Base-by-base conservation (phyloP, 2,113 vertebrate genomes). In the Chaetodon trifascialis region DNA sequence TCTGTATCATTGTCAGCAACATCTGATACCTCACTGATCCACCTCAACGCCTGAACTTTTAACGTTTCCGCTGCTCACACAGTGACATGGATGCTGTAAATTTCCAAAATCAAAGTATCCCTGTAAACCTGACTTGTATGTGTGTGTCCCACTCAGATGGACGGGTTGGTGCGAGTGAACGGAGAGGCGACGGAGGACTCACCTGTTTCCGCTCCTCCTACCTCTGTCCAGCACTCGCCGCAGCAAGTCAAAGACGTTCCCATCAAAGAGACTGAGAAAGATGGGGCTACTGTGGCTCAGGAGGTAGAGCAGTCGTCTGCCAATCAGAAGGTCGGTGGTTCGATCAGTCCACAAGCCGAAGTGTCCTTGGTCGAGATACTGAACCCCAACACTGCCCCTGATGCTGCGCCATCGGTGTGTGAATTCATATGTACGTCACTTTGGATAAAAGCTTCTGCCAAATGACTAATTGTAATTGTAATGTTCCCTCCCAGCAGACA, bases 91-190 rank as follows among this genome's bases (percentile, higher is more conserved):
- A 15, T 36, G 9, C 38, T 0, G 0, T 51, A 5, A 46, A 9
- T 65, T 2, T 62, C n/a, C 10, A 3, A 40, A 14, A n/a, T 2
- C 5, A 42, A 42, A 76, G 7, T 38, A 12, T n/a, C 34, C 0
- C 23, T 58, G 11, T 21, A 54, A 71, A 34, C 19, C n/a, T 73
- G 21, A 63, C n/a, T 40, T 73, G 5, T 76, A 1, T 84, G 17
- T 30, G 0, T 79, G 51, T 81, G 34, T 91, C 55, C 51, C 90
- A 52, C 59, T 79, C 74, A 99, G 97, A 95, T 95, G 91, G 97
- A 98, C 65, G 96, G 96, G 69, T 95, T 97, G 88, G 91, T 96
- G 91, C 96, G 95, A 65, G 59, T 97, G 84, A 99, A 98, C 19
- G 97, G 97, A 88, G 94, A 93, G 7, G 42, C 25, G 58, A 11